phyloP scores from a whole-genome alignment of 2,888 invertebrate species.

The Euspilapteryx auroguttella region DNA sequence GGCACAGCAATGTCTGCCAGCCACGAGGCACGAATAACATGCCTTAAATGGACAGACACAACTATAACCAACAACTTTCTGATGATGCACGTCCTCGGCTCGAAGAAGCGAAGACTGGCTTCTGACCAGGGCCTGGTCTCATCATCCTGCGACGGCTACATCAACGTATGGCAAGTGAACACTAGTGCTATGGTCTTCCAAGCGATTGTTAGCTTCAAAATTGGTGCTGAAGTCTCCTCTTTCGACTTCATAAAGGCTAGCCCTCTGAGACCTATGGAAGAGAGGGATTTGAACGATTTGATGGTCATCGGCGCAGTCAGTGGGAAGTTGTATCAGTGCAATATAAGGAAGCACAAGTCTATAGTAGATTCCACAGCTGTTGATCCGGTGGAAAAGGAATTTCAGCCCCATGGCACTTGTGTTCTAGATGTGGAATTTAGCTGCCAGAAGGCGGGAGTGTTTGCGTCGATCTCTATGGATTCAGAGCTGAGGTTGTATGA shows the following conservation, averaged over 20 bases:
- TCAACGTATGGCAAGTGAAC: constrained; percentile 42
- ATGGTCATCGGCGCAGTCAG: constrained; percentile 35
- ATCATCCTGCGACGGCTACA: constrained; percentile 22
- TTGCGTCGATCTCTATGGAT: constrained; percentile 35
- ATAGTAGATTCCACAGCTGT: constrained; percentile 12
- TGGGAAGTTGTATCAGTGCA: constrained; percentile 28
- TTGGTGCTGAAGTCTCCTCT: constrained; percentile 17
- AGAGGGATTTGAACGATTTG: constrained; percentile 22
- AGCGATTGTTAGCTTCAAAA: constrained; percentile 20
- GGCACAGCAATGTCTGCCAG: background rate
- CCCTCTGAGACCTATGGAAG: constrained; percentile 22
- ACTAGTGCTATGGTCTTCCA: constrained; percentile 24
- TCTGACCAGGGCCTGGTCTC: constrained; percentile 30
- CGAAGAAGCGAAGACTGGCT: constrained; percentile 28
- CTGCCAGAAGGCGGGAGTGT: constrained; percentile 23
- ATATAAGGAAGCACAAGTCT: constrained; percentile 14
- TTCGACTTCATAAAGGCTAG: constrained; percentile 34
- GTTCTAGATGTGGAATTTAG: constrained; percentile 31
- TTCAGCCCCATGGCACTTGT: constrained; percentile 27
- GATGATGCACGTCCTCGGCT: constrained; percentile 25
- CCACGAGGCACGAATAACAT: constrained; percentile 16
- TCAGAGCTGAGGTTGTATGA: constrained; percentile 36
- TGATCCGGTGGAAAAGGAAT: constrained; percentile 29
- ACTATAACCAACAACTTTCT: constrained; percentile 23
- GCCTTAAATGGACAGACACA: constrained; percentile 31